phyloP scores from a whole-genome alignment of 2,797 vertebrate species.

The Gouania willdenowi region DNA sequence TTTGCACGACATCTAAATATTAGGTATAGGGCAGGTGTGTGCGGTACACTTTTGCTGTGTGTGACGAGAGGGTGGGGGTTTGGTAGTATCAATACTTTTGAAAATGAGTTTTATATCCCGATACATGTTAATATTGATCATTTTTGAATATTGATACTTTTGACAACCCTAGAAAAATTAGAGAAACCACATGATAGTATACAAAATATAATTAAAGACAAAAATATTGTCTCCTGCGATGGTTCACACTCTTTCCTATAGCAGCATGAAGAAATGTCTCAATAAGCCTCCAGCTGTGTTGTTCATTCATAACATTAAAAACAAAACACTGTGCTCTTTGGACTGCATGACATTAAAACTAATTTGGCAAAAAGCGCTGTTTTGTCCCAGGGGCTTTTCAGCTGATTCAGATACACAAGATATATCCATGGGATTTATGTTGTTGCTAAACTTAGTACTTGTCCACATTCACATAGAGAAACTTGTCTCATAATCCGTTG shows the following conservation, averaged over 20 bases:
- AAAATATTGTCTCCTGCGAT: no score
- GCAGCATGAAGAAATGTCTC: slow-evolving; percentile 45
- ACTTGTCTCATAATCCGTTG: slow-evolving; percentile 9
- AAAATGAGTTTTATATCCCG: no score
- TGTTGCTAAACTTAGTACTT: slow-evolving; percentile 15
- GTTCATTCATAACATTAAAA: slow-evolving; percentile 53
- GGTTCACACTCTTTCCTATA: slow-evolving; percentile 17
- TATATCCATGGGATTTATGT: slow-evolving; percentile 11
- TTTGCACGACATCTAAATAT: no score
- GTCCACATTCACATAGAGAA: slow-evolving; percentile 16
- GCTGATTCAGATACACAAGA: slow-evolving; percentile 19
- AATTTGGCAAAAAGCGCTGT: slow-evolving; percentile 13
- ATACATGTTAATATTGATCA: no score
- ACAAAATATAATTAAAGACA: slow-evolving; percentile 20
- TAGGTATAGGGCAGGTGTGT: no score
- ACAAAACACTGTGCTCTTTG: slow-evolving; percentile 40
- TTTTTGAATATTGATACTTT: no score
- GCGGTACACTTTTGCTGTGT: no score
- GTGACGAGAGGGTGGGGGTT: no score
- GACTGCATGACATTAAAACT: slow-evolving; percentile 34
- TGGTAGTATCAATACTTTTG: no score
- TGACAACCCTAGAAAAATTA: no score
- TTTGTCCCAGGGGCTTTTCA: slow-evolving; percentile 28
- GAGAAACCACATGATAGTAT: slow-evolving; percentile 22
- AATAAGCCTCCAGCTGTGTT: slow-evolving; percentile 32